phyloP scores from a whole-genome alignment of 1,140 invertebrate genomes.

The Neodiprion lecontei region DNA sequence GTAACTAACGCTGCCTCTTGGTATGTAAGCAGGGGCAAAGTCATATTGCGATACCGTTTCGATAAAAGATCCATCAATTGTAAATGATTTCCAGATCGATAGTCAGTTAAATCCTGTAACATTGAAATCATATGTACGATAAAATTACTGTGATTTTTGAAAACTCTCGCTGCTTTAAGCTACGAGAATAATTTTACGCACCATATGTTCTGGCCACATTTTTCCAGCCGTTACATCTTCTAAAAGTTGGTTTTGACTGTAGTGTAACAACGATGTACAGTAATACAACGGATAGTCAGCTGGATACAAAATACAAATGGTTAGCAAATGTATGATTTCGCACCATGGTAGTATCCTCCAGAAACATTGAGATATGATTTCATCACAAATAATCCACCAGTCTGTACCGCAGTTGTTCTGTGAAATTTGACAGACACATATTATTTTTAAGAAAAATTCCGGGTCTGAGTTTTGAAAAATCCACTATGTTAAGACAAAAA shows the following conservation, averaged over 20 bases:
- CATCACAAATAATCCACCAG: conserved; percentile 58
- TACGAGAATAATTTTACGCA: conserved; percentile 27
- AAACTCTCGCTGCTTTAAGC: background rate
- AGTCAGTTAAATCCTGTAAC: conserved; percentile 49
- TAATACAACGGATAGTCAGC: conserved; percentile 58
- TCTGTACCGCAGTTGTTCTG: conserved; percentile 49
- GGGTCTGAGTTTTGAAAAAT: conserved; percentile 4
- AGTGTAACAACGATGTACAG: conserved; percentile 51
- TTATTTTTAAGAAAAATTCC: background rate
- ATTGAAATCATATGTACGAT: conserved; percentile 10
- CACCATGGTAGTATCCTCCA: conserved; percentile 56
- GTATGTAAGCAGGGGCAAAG: conserved; percentile 44
- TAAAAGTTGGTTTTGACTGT: conserved; percentile 44
- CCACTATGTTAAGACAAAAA: conserved; percentile 21
- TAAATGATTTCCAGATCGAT: conserved; percentile 49
- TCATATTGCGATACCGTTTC: conserved; percentile 53
- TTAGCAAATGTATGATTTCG: conserved; percentile 54
- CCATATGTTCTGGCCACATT: conserved; percentile 56
- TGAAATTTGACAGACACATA: conserved; percentile 20
- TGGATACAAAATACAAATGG: conserved; percentile 53
- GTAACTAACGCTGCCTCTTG: background rate
- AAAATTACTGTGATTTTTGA: background rate
- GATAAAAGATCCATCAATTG: conserved; percentile 54
- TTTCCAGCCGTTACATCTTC: conserved; percentile 46
- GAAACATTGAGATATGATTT: conserved; percentile 52